Conservation (phyloP, 2,797 vertebrate genomes). For the Eulemur coronatus region DNA sequence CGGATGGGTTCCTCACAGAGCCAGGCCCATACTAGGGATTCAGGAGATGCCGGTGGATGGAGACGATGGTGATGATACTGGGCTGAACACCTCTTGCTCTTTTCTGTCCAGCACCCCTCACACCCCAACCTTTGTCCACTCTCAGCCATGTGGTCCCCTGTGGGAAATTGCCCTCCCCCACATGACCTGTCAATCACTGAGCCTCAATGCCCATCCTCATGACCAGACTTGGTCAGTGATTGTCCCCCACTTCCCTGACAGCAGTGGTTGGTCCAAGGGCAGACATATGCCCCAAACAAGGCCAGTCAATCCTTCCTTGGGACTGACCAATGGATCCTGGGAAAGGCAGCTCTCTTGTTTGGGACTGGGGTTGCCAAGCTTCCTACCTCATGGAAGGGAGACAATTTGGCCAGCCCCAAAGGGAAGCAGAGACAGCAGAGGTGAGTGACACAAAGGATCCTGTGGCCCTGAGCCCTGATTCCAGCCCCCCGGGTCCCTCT, state of each 20-base stretch:
- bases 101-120: not conserved
- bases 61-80: fast-evolving
- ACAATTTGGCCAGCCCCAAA: not conserved
- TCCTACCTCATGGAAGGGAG: not conserved
- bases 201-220: fast-evolving
- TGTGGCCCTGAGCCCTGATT: not conserved
- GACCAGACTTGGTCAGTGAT: not conserved
- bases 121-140: not conserved
- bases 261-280: not conserved
- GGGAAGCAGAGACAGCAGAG: not conserved
- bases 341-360: not conserved
- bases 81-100: not conserved
- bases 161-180: not conserved
- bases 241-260: not conserved
- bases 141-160: not conserved
- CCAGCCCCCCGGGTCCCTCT: not conserved
- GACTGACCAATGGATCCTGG: not conserved
- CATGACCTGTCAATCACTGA: not conserved
- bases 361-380: not conserved
- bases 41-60: not conserved
- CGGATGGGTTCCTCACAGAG: not conserved
- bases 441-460: not conserved
- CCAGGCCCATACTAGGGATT: not conserved
- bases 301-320: not conserved
- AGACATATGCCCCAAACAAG: not conserved